phyloP scores from a whole-genome alignment of 2,888 invertebrate species.

The Leptinotarsa peninsularis region DNA sequence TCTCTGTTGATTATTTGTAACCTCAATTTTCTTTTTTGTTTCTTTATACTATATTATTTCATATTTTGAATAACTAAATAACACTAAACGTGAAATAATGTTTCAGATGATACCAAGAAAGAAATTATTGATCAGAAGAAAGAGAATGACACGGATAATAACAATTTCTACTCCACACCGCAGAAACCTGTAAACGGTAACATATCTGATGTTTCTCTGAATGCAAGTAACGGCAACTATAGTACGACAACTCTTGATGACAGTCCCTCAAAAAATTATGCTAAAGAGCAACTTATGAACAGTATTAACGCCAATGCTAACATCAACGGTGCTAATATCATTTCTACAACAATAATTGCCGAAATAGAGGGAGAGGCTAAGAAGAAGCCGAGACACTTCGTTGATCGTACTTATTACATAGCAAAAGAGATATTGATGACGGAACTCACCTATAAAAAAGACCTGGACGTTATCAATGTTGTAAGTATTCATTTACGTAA shows the following conservation, averaged over 20 bases:
- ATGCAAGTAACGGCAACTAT: slow-evolving; percentile 64
- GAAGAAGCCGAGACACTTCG: slow-evolving; percentile 59
- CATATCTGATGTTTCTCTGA: slow-evolving; percentile 65
- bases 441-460: slow-evolving; percentile 94
- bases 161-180: slow-evolving; percentile 64
- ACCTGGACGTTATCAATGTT: slow-evolving; percentile 90
- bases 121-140: slow-evolving; percentile 43
- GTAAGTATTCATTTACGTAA: slow-evolving; percentile 69
- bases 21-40: not conserved
- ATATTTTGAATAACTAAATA: not conserved
- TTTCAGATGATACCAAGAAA: slow-evolving; percentile 50
- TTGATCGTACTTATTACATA: slow-evolving; percentile 82
- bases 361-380: slow-evolving; percentile 65
- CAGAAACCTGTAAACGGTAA: slow-evolving; percentile 63
- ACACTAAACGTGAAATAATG: not conserved
- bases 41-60: not conserved
- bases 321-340: slow-evolving; percentile 39
- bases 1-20: not conserved
- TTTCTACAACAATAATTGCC: slow-evolving; percentile 64
- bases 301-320: slow-evolving; percentile 62
- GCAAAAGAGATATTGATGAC: slow-evolving; percentile 96
- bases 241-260: slow-evolving; percentile 51
- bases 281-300: slow-evolving; percentile 63
- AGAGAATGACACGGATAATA: slow-evolving; percentile 58
- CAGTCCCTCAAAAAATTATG: slow-evolving; percentile 56